Evolutionary conservation across 2,113 vertebrate species (phyloP).

Genomic region (Ia io): DNA sequence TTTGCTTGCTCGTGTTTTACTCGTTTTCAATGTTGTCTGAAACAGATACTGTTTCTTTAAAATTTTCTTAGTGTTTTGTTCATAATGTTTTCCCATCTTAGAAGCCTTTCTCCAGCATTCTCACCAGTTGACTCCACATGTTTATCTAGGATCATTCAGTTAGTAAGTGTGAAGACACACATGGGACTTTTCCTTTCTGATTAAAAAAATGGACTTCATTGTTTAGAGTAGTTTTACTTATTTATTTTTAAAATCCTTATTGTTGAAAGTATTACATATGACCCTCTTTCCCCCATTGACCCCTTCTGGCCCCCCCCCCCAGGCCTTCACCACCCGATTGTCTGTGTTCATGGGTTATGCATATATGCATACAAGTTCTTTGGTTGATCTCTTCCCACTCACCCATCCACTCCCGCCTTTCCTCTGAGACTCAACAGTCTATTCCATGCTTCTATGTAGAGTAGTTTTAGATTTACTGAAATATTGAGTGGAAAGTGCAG

Average conservation of each 20-base stretch:
- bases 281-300: too few species aligned
- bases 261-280: too few species aligned
- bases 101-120: neutral
- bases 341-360: too few species aligned
- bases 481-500: neutral
- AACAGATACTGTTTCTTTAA: neutral
- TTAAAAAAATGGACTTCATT: neutral
- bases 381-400: too few species aligned
- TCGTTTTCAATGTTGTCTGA: neutral
- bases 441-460: neutral
- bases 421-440: too few species aligned
- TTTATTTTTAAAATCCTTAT: too few species aligned
- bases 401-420: too few species aligned
- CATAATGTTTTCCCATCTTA: neutral
- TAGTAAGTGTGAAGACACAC: neutral
- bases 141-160: neutral
- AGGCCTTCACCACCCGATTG: too few species aligned
- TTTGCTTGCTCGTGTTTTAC: neutral
- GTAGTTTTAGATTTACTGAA: neutral
- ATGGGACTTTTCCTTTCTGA: neutral
- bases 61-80: neutral
- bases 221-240: neutral
- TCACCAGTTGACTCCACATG: rapidly evolving
- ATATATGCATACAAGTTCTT: too few species aligned
- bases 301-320: too few species aligned